Evolutionary conservation across 37 sponge, comb jelly and placozoan genomes (phyloP).

Genomic region (Mnemiopsis leidyi): DNA sequence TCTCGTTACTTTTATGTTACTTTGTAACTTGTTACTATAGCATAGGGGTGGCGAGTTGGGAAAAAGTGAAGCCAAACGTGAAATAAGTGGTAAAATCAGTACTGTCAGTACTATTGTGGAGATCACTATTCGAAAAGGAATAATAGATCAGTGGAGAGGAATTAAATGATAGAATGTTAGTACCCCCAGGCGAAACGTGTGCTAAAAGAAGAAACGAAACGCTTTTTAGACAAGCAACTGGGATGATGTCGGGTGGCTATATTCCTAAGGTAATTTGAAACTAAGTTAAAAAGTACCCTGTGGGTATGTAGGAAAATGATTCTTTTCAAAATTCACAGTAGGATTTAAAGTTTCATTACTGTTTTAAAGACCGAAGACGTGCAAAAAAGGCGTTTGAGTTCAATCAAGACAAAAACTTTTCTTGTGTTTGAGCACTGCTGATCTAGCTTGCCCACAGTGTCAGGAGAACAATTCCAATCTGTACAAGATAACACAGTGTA

Average conservation of each 20-base stretch:
- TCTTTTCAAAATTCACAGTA: too few species aligned
- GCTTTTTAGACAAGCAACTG: background rate
- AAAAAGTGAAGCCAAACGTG: too few species aligned
- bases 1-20: too few species aligned
- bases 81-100: too few species aligned
- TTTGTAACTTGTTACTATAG: too few species aligned
- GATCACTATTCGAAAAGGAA: too few species aligned
- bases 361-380: too few species aligned
- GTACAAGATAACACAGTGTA: conserved; percentile 29
- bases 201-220: background rate
- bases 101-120: too few species aligned
- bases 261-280: background rate
- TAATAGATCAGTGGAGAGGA: background rate
- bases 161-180: background rate
- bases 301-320: too few species aligned
- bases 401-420: background rate
- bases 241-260: background rate
- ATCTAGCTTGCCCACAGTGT: background rate
- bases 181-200: background rate
- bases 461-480: background rate
- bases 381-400: background rate
- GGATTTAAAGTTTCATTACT: too few species aligned
- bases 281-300: too few species aligned
- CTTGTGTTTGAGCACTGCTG: conserved; percentile 13
- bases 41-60: too few species aligned